Conservation (phyloP, 2,113 vertebrate species). For the Leptodactylus fuscus region DNA sequence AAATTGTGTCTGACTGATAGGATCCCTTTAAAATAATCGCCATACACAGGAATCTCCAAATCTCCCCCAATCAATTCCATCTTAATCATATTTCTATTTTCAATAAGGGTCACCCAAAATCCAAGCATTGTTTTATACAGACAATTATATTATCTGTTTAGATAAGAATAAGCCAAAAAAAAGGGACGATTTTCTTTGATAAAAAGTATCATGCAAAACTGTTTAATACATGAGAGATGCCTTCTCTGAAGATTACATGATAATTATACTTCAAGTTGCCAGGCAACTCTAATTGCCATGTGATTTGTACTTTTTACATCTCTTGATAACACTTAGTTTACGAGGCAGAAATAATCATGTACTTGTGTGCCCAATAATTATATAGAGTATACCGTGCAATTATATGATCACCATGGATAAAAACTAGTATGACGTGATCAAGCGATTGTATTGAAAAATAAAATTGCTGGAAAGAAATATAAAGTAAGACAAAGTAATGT, state of each 20-base stretch:
- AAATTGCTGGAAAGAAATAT: constrained; percentile 1
- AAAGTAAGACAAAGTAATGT: background rate
- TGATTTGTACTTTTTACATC: constrained; percentile 59
- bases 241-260: constrained; percentile 55
- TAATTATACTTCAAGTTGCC: constrained; percentile 60
- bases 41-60: background rate
- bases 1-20: too few species aligned
- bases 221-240: constrained; percentile 50
- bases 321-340: constrained; percentile 56
- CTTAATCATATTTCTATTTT: background rate
- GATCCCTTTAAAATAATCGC: too few species aligned
- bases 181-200: constrained; percentile 23
- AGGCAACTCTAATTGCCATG: constrained; percentile 60
- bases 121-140: background rate
- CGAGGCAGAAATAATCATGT: constrained; percentile 58
- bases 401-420: constrained; percentile 58
- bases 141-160: background rate
- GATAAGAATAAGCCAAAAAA: background rate
- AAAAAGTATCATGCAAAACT: constrained; percentile 41
- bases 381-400: constrained; percentile 50
- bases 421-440: constrained; percentile 49
- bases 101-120: background rate
- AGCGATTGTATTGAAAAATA: constrained; percentile 26
- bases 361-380: constrained; percentile 59
- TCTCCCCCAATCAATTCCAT: background rate